Evolutionary conservation across 2,113 vertebrate species (phyloP), one percentile per base, ranked within the genome.

Genomic region (Oryzias curvinotus): DNA sequence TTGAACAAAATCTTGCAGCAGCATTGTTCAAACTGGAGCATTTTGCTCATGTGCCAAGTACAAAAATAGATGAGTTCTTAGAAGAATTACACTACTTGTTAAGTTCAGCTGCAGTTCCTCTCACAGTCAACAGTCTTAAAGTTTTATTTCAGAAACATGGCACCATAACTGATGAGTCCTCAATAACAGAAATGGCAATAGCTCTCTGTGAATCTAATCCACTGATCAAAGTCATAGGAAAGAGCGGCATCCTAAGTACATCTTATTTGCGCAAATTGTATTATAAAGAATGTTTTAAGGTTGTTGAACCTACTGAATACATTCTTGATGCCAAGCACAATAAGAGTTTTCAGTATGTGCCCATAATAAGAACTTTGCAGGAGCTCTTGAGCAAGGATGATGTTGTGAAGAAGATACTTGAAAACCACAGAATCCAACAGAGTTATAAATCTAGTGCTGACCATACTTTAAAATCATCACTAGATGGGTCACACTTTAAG

Each of bases 281-380:
- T 26, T 26, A 26, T 30, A 72, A 64, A 41, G 42, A 71, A 8
- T 54, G 23, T 18, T 77, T 81, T 36, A 48, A 64, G 3, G 48
- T 80, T 17, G 41, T 80, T 17, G 62, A 83, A 42, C 77, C 80
- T 23, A 44, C 71, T 57, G 45, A 80, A 47, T 81, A 81, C 30
- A 41, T 78, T 2, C 65, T 80, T 46, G 64, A 85, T 70, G 14
- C 28, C 13, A 85, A 67, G 47, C 52, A 72, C 36, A 80, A 74
- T 2, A 66, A 1, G 50, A 80, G 57, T 42, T 78, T 72, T 65
- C 73, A 82, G 49, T 85, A 80, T 65, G 66, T 84, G 14, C 73
- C 76, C 23, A 5, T 82, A 44, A 61, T 77, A 19, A 63, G 60
- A 57, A 55, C 30, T 48, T 57, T 80, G 51, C 65, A 75, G 26